Conservation (phyloP, 2,888 invertebrate genomes). For the Parnassius apollo region DNA sequence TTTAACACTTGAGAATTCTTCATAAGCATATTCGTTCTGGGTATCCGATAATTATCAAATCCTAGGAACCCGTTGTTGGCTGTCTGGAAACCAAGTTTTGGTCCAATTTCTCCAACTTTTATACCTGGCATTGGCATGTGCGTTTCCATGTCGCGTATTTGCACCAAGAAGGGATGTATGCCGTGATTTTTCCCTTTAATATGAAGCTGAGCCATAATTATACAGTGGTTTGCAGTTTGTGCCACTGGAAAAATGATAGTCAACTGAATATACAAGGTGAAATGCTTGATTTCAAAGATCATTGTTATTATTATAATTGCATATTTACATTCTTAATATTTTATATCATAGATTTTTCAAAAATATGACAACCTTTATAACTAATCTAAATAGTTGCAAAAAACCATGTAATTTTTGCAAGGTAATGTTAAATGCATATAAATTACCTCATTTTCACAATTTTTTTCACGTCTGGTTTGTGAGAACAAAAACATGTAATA, state of each 20-base stretch:
- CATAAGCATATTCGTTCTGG: slow-evolving; percentile 94
- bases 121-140: slow-evolving; percentile 92
- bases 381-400: no score
- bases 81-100: slow-evolving; percentile 93
- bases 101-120: slow-evolving; percentile 95
- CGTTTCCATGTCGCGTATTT: slow-evolving; percentile 90
- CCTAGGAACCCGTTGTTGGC: slow-evolving; percentile 95
- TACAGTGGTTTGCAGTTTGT: slow-evolving; percentile 92
- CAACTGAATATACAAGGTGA: no score
- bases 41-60: slow-evolving; percentile 91
- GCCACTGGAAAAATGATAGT: slow-evolving; percentile 84
- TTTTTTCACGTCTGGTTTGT: no score
- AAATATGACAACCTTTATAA: no score
- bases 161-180: slow-evolving; percentile 94
- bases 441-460: no score
- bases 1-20: slow-evolving; percentile 90
- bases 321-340: no score
- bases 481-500: no score
- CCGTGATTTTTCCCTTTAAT: slow-evolving; percentile 90
- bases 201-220: slow-evolving; percentile 93
- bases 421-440: no score
- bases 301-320: no score
- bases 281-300: no score
- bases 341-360: no score
- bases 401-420: no score